Evolutionary conservation across 2,797 vertebrate species (phyloP), one percentile per base, ranked within the genome.

Genomic region (Aphelocoma californica): DNA sequence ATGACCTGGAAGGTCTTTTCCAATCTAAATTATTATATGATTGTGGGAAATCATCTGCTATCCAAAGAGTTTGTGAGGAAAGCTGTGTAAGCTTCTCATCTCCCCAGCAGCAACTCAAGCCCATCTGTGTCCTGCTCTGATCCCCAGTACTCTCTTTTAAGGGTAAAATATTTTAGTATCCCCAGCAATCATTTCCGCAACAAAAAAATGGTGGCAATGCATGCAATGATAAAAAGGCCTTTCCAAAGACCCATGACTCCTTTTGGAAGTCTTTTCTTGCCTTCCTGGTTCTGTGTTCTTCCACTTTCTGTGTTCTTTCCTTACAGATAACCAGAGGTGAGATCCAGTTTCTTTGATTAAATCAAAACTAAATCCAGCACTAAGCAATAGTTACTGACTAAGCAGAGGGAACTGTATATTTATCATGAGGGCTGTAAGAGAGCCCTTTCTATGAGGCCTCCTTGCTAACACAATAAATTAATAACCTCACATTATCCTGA

Each of bases 351-450:
- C 31, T 90, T 93, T 81, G 86, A 94, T 73, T 86, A 86, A 90
- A 92, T 93, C 83, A 90, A 88, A 93, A 77, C 58, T 70, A 86
- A 81, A 62, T 64, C 56, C 11, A 6, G 18, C 36, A 42, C 65
- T 90, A 81, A 66, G 82, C 58, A 73, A 29, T 53, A 90, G 73
- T 73, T 88, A 90, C 86, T 93, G 92, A 90, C 53, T 84, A 88
- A 95, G 86, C 73, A 86, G 73, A 58, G 40, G 14, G 48, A 84
- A 54, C 25, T 0, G 1, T 86, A 40, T 92, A 75, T 81, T 95
- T 90, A 60, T 74, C 80, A 72, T 21, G 44, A 70, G 31, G 85
- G 36, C 56, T 73, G 15, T 70, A 66, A 80, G 47, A 60, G n/a
- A 84, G 31, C 36, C 17, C 40, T 93, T 94, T 72, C 70, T 65